Conservation (phyloP, 2,797 vertebrate species). For the Schizopygopsis pylzovi region DNA sequence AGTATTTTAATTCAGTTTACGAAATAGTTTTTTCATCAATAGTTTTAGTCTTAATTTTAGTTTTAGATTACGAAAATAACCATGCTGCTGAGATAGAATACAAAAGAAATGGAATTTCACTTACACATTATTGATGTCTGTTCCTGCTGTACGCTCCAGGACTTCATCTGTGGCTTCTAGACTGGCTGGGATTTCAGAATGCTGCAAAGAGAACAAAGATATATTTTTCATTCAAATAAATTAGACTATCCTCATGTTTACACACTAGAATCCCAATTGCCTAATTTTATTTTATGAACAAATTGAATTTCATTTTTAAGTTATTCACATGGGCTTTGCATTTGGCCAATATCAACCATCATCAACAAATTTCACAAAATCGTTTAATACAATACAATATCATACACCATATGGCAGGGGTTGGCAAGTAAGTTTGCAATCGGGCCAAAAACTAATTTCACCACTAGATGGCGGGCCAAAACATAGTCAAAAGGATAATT, state of each 20-base stretch:
- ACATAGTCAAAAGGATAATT: too few species aligned
- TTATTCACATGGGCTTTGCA: background rate
- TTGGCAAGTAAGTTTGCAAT: too few species aligned
- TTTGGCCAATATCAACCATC: background rate
- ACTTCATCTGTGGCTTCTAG: conserved; percentile 90
- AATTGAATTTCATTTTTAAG: background rate
- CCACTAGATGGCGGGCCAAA: too few species aligned
- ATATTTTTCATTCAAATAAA: background rate
- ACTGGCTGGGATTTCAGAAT: conserved; percentile 87
- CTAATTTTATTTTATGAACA: background rate
- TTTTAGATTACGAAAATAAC: too few species aligned
- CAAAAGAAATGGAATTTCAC: conserved; percentile 63
- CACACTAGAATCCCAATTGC: background rate
- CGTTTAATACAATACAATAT: too few species aligned
- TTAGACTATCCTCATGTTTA: background rate
- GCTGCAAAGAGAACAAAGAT: conserved; percentile 72
- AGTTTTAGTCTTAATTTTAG: too few species aligned
- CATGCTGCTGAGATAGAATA: background rate
- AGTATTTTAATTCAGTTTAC: too few species aligned
- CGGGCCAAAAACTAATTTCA: too few species aligned
- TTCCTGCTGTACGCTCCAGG: conserved; percentile 90
- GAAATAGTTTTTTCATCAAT: too few species aligned
- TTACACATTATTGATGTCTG: conserved; percentile 95
- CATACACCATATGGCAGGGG: too few species aligned
- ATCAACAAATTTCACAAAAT: too few species aligned